Evolutionary conservation across 2,888 invertebrate species (phyloP), one percentile per base, ranked within the genome.

Genomic region (Parnassius mnemosyne): DNA sequence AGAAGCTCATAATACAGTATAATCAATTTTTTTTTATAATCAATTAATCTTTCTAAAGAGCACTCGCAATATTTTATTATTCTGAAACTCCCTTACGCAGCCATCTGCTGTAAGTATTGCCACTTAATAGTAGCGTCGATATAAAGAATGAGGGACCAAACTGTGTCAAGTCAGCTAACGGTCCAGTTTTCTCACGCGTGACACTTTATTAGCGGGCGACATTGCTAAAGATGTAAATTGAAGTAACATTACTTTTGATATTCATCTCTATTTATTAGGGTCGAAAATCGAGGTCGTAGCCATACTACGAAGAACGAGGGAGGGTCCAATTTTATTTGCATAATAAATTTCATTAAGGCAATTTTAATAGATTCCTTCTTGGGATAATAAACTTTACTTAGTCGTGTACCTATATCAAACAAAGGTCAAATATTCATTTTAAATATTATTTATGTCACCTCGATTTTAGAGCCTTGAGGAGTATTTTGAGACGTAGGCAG

Each of bases 131-230:
- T 62, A 53, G 42, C 16, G 3, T 49, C 52, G 47, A 47, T 13
- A 12, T 10, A 49, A 5, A 16, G 41, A 49, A 57, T 57, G 46
- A 41, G 9, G n/a, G 50, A 43, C 12, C 10, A 42, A 68, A 65
- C 65, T 60, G 20, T 66, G 68, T 68, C 66, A 66, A 51, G 57
- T 53, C 42, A 16, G 47, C 13, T 66, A 68, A 66, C 68, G 64
- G 66, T 59, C n/a, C 13, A 46, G 13, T 62, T 54, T 54, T 66
- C 20, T 62, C 61, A 64, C 62, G 13, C 53, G 54, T 57, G 52
- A 52, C 53, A 44, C 46, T 57, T 55, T 53, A 57, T 58, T 63
- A 60, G 43, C 60, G 43, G 11, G 16, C 16, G 42, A 16, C 42
- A 51, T 51, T 25, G 59, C 59, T 63, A 57, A 60, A 49, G 16